Conservation (phyloP, 2,888 invertebrate species). For the Trachelus stipa region DNA sequence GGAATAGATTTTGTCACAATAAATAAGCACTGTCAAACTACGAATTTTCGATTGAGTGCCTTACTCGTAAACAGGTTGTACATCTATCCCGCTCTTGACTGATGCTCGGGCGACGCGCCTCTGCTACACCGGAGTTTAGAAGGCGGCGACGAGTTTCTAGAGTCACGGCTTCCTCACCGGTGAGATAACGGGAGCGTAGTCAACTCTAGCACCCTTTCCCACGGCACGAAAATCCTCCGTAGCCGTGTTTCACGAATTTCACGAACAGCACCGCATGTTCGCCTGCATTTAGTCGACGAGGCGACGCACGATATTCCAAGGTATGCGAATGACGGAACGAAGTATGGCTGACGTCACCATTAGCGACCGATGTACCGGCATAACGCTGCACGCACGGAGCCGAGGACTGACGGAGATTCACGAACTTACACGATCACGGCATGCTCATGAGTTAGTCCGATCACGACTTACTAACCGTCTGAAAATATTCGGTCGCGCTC, state of each 20-base stretch:
- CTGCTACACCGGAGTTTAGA: constrained; percentile 8
- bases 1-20: not conserved
- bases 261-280: not conserved
- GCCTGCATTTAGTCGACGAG: not conserved
- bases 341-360: constrained; percentile 42
- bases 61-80: constrained; percentile 4
- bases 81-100: not conserved
- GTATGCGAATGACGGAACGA: constrained; percentile 37
- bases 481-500: constrained; percentile 37
- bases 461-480: constrained; percentile 32
- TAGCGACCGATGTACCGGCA: constrained; percentile 37
- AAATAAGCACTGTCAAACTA: not conserved
- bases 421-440: constrained; percentile 38
- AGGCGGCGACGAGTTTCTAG: not conserved
- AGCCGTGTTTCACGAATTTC: constrained; percentile 3
- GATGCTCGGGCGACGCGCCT: constrained; percentile 6
- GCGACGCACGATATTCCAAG: not conserved
- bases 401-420: constrained; percentile 32
- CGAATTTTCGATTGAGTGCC: not conserved
- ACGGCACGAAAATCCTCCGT: constrained; percentile 4
- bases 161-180: constrained; percentile 3
- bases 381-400: constrained; percentile 35
- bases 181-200: not conserved
- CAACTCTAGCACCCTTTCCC: constrained; percentile 6
- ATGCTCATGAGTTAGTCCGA: constrained; percentile 25